Percentiles rank a stretch among this genome's conserved stretches.
These are phyloP conservation scores for Aphelenchoides besseyi DNA, from an alignment of 1,140 invertebrate genomes.

Conservation along the genomic window DNA sequence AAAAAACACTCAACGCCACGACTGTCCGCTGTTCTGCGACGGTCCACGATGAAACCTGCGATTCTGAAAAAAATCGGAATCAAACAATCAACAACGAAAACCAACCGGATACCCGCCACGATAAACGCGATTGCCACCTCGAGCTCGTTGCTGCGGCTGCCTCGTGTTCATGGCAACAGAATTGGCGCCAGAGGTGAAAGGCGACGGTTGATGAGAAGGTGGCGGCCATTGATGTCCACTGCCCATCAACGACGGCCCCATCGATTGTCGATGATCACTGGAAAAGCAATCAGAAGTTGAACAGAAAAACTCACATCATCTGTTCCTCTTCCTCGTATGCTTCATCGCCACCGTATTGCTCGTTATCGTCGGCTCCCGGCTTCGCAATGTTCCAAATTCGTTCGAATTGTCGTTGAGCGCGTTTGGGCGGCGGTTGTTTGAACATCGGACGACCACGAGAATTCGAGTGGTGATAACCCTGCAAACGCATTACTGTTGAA, in stretches of 20 bases:
- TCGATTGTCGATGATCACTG: background rate
- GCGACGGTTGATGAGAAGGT: too few species aligned
- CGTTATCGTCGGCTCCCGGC: conserved; percentile 16
- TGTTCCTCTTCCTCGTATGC: background rate
- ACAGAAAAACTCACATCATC: background rate
- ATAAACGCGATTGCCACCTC: background rate
- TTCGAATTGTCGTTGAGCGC: conserved; percentile 27
- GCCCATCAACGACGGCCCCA: background rate
- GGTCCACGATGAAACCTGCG: too few species aligned
- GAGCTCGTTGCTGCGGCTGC: background rate
- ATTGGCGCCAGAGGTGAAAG: background rate
- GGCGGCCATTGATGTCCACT: background rate
- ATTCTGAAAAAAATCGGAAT: too few species aligned
- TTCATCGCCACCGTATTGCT: background rate
- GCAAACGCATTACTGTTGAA: background rate
- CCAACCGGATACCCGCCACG: background rate
- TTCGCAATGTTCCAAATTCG: conserved; percentile 23
- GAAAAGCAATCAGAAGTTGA: background rate
- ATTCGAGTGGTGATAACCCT: background rate
- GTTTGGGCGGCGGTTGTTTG: conserved; percentile 27
- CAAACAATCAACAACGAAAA: too few species aligned
- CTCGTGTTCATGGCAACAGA: background rate
- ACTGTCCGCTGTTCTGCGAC: too few species aligned
- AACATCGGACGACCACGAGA: background rate
- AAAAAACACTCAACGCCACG: too few species aligned